Conservation (phyloP, 2,797 vertebrate species). For the Pelobates cultripes region DNA sequence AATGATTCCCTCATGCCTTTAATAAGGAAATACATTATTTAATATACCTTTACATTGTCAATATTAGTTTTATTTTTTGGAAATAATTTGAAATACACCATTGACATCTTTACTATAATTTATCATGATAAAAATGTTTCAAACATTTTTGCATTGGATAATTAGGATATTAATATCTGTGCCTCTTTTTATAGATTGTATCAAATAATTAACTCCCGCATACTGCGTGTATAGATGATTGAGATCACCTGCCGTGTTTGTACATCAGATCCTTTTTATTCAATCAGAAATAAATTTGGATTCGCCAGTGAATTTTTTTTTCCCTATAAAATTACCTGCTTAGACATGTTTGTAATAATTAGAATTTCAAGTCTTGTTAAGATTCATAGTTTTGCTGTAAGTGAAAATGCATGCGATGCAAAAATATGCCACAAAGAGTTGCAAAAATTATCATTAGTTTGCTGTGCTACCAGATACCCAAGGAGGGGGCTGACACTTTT, state of each 20-base stretch:
- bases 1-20: too few relatives aligned
- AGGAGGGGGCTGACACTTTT: slow-evolving; percentile 57
- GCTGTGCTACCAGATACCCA: slow-evolving; percentile 20
- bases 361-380: slow-evolving; percentile 81
- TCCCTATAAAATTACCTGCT: slow-evolving; percentile 90
- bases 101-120: too few relatives aligned
- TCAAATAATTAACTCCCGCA: too few relatives aligned
- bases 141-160: too few relatives aligned
- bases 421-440: slow-evolving; percentile 66
- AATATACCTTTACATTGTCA: too few relatives aligned
- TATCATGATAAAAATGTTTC: too few relatives aligned
- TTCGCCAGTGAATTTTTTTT: slow-evolving; percentile 68
- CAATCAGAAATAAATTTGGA: slow-evolving; percentile 69
- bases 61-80: too few relatives aligned
- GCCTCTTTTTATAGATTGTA: too few relatives aligned
- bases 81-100: too few relatives aligned
- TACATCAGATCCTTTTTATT: slow-evolving; percentile 59
- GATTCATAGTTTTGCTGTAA: slow-evolving; percentile 69
- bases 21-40: too few relatives aligned
- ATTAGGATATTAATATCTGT: too few relatives aligned
- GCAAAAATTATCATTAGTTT: slow-evolving; percentile 63
- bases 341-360: slow-evolving; percentile 87
- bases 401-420: slow-evolving; percentile 69
- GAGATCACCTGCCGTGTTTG: not conserved
- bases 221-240: not conserved